A percentile compares a stretch with the other conserved stretches of the same genome.
Conservation (phyloP, 1,140 invertebrate genomes). For the Phthorimaea operculella region DNA sequence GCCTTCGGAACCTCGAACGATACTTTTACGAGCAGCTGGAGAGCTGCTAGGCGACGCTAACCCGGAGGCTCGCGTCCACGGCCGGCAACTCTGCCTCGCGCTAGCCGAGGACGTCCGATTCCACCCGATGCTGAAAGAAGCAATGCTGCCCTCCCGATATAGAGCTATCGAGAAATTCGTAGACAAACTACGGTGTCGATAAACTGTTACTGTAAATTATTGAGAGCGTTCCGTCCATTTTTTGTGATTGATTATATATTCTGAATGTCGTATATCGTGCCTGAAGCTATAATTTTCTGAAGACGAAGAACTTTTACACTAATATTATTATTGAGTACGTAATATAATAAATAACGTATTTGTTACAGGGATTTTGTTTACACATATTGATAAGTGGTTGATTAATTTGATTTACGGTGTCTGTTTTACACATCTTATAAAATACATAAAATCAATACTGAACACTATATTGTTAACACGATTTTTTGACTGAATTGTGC, state of each 20-base stretch:
- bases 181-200: slow-evolving; percentile 49
- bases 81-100: slow-evolving; percentile 72
- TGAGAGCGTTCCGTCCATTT: not conserved
- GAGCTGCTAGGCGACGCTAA: slow-evolving; percentile 88
- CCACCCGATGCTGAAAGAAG: slow-evolving; percentile 72
- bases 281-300: not conserved
- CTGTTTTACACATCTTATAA: too few relatives aligned
- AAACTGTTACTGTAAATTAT: not conserved
- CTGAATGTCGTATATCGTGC: not conserved
- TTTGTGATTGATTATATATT: not conserved
- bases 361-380: too few relatives aligned
- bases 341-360: too few relatives aligned
- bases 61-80: slow-evolving; percentile 83
- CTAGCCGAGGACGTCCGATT: slow-evolving; percentile 74
- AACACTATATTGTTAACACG: not conserved
- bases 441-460: too few relatives aligned
- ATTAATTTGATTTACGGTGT: slow-evolving; percentile 14
- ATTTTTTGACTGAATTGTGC: slow-evolving; percentile 37
- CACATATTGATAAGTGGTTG: too few relatives aligned
- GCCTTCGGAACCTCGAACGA: slow-evolving; percentile 82
- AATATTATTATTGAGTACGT: too few relatives aligned
- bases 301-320: not conserved
- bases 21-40: slow-evolving; percentile 81
- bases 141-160: slow-evolving; percentile 73
- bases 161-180: slow-evolving; percentile 75